phyloP scores from a whole-genome alignment of 1,140 invertebrate genomes.

The Thaumetopoea pityocampa region DNA sequence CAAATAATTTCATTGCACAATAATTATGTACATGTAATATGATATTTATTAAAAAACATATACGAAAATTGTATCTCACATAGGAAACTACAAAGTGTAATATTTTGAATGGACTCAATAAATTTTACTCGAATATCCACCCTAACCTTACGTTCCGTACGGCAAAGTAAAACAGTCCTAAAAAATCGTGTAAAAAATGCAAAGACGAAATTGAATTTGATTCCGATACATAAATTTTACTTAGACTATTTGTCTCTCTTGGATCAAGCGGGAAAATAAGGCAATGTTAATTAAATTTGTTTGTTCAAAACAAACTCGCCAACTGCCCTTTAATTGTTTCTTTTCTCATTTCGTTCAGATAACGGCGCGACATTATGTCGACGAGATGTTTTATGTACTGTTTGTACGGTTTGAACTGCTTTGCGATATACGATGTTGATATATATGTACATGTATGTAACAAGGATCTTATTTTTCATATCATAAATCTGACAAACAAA shows the following conservation, averaged over 20 bases:
- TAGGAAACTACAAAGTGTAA: background rate
- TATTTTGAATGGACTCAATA: background rate
- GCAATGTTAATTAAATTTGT: conserved; percentile 69
- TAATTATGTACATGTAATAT: no score
- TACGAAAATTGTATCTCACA: conserved; percentile 1
- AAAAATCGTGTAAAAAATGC: conserved; percentile 69
- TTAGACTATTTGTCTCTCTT: conserved; percentile 70
- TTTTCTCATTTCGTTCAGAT: conserved; percentile 29
- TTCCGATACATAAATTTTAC: conserved; percentile 74
- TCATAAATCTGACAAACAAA: no score
- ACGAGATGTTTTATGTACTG: no score
- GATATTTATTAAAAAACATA: no score
- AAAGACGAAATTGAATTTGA: conserved; percentile 73
- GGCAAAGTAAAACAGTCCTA: conserved; percentile 47
- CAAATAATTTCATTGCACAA: no score
- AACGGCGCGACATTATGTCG: no score
- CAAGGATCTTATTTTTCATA: no score
- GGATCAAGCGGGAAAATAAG: conserved; percentile 65
- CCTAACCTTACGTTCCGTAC: conserved; percentile 28
- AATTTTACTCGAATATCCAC: conserved; percentile 33
- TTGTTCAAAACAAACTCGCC: conserved; percentile 47
- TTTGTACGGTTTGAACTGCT: no score
- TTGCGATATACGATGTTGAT: no score
- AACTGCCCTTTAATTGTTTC: conserved; percentile 54
- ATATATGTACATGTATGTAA: no score